Percentiles rank a stretch among this genome's conserved stretches.
Conservation (phyloP, 2,113 vertebrate species). For the Dasyprocta punctata region DNA sequence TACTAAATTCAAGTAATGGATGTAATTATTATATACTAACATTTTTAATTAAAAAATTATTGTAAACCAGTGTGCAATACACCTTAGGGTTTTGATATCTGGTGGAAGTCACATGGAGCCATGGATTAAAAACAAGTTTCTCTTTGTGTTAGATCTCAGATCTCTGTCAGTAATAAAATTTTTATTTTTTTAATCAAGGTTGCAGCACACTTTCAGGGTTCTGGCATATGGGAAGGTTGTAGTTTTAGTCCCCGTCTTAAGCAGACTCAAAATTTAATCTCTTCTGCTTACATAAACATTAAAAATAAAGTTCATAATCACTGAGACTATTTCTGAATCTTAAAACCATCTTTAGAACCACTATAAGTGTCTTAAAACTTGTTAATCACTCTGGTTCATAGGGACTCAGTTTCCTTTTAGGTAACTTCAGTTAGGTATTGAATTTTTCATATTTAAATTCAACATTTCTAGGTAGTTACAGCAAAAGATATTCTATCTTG, state of each 20-base stretch:
- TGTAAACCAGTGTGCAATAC: neutral
- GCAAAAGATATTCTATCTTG: neutral
- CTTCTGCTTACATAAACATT: neutral
- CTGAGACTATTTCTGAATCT: constrained; percentile 11
- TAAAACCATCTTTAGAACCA: neutral
- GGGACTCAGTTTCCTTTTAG: neutral
- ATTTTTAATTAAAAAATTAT: neutral
- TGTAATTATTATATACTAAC: neutral
- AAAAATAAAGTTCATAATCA: neutral
- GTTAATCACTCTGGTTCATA: neutral
- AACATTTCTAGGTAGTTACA: neutral
- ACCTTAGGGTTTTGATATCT: neutral
- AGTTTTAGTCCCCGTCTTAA: neutral
- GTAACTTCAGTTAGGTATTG: neutral
- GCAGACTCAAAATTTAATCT: neutral
- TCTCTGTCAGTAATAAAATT: neutral
- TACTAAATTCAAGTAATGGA: neutral
- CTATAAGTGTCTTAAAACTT: neutral
- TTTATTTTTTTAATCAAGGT: neutral
- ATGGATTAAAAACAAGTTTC: neutral
- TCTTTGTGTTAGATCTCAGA: constrained; percentile 4
- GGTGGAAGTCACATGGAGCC: neutral
- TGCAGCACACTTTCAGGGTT: neutral
- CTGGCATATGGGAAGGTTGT: neutral
- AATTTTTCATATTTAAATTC: constrained; percentile 17